Base-by-base conservation (phyloP, 2,113 vertebrate species). In the Lonchura striata region DNA sequence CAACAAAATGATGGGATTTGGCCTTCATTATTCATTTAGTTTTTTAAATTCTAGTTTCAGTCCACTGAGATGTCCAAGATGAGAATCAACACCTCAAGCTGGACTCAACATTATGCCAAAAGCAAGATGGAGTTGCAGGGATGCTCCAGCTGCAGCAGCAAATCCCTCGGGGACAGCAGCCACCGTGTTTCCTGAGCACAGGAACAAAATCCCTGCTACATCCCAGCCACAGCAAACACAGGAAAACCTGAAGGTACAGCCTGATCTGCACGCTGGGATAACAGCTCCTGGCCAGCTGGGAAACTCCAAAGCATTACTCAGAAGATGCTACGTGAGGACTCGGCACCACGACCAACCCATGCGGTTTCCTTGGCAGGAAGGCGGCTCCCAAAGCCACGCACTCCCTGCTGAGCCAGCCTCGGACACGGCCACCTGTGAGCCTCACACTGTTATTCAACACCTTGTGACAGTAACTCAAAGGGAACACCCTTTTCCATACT, bases 261-360 rank as follows among this genome's bases (percentile, higher is more conserved):
- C 64, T 49, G 57, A 37, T 15, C 59, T 44, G n/a, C 52, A 30
- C 6, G 3, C 30, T 49, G 56, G 50, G 56, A 3, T 19, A 30
- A 25, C 50, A 70, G 25, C 35, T 56, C 39, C 37, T 27, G 59
- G 66, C 46, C 66, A 82, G 35, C 12, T 42, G 9, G 41, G 27
- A 63, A 70, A 42, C 17, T 21, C 39, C 2, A 56, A 28, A 60
- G 64, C 64, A 44, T 66, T n/a, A 50, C 56, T 68, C 83, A 41
- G 49, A 57, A 50, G 77, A 18, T 7, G 17, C 76, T 70, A 49
- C 0, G 1, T 30, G 76, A 77, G 75, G 50, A 17, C 54, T 54
- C 2, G 5, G 23, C 50, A 56, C n/a, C 28, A 24, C 3, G 13
- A 23, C 2, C 56, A 35, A 22, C 10, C 61, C 65, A 7, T 0